These are phyloP conservation scores for Rhynchotus rufescens DNA, from an alignment of 2,797 vertebrate genomes.

Conservation along the genomic window DNA sequence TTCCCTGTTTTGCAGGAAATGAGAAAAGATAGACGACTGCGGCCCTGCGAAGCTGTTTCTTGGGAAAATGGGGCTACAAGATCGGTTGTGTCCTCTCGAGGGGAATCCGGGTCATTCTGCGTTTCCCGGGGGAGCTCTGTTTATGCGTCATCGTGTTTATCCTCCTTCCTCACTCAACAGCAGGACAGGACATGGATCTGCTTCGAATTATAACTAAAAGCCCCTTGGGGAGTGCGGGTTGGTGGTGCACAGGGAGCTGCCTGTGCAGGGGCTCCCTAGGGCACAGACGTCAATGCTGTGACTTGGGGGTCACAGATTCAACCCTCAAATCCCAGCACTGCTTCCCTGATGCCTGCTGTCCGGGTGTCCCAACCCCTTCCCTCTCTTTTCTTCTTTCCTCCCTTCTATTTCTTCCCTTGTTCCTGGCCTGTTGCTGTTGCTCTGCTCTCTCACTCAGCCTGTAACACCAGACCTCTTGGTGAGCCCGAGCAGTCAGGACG, in stretches of 20 bases:
- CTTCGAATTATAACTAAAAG: neutral
- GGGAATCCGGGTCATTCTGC: neutral
- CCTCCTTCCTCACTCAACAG: neutral
- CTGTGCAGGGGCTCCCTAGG: neutral
- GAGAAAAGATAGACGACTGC: neutral
- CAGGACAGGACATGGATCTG: neutral
- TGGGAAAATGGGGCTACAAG: neutral
- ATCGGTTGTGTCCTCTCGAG: neutral
- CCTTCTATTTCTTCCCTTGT: neutral
- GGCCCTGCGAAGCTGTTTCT: neutral
- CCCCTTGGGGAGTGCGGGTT: neutral
- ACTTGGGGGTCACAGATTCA: neutral
- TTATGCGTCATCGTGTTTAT: neutral
- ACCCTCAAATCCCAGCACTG: fast-evolving
- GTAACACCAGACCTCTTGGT: constrained; percentile 83
- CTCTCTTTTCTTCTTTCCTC: neutral
- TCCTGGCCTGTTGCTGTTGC: neutral
- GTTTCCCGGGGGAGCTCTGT: neutral
- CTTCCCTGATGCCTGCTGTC: neutral
- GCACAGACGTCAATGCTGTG: neutral
- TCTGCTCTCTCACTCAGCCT: constrained; percentile 55
- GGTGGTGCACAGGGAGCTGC: neutral
- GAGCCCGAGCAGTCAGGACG: constrained; percentile 82
- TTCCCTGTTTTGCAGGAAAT: neutral
- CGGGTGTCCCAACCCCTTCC: neutral